phyloP scores from a whole-genome alignment of 2,888 invertebrate species.

The Oscheius sp. region DNA sequence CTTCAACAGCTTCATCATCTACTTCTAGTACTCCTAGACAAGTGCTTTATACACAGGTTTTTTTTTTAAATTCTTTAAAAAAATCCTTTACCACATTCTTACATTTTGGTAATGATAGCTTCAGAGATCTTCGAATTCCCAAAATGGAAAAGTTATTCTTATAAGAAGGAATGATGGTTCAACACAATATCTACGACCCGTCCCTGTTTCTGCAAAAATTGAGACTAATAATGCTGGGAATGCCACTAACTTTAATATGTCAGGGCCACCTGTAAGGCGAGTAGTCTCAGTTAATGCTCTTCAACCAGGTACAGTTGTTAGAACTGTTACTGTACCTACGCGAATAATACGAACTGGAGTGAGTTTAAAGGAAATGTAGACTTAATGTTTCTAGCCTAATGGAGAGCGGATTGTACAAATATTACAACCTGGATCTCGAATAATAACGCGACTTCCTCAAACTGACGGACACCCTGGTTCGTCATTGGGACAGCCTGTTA shows the following conservation, averaged over 20 bases:
- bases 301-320: not conserved
- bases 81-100: not conserved
- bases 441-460: not conserved
- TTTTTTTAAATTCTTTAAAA: too few relatives aligned
- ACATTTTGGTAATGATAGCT: too few relatives aligned
- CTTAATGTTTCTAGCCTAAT: not conserved
- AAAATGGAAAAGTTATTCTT: not conserved
- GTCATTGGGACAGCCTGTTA: too few relatives aligned
- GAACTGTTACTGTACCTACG: not conserved
- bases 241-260: too few relatives aligned
- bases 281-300: not conserved
- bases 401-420: not conserved
- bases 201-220: not conserved
- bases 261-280: not conserved
- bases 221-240: not conserved
- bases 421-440: not conserved
- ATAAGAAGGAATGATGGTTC: not conserved
- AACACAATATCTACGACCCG: not conserved
- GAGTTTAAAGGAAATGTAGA: not conserved
- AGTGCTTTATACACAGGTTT: not conserved
- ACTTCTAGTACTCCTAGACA: not conserved
- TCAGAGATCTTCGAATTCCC: not conserved
- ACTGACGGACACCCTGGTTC: too few relatives aligned
- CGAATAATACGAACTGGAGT: constrained; percentile 3
- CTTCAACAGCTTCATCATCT: too few relatives aligned